Base-by-base conservation (phyloP, 2,888 invertebrate genomes). In the Venusia cambrica region DNA sequence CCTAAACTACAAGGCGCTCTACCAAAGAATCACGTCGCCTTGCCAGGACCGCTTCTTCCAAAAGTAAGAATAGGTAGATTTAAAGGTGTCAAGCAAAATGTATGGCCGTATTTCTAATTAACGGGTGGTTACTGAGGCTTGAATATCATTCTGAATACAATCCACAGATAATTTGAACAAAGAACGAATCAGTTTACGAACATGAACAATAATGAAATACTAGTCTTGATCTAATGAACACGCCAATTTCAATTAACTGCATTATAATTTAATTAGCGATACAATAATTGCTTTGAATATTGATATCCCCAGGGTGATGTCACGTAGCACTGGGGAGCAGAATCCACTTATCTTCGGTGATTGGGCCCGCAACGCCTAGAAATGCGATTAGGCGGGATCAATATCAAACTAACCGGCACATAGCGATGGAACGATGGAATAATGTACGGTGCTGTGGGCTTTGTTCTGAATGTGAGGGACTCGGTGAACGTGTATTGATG, bases 341-440 rank as follows among this genome's bases (percentile, higher is more conserved):
- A 80, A 80, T 72, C 73, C 62, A 72, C 73, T 81, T 79, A 79
- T 62, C 65, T 62, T 58, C 62, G 65, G 70, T 73, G 75, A 80
- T 78, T 75, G 77, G 70, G 56, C 66, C 59, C 73, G 71, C 74
- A 73, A 71, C 73, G 76, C 73, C 64, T 63, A 60, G 65, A 58
- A 73, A 79, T 71, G 59, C 57, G 69, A 79, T 78, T 77, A 78
- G 60, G 53, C 62, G 49, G 68, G 65, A 54, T 54, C 54, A 51
- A 54, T 54, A 54, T 47, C 49, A 42, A 45, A 40, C 40, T 40
- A 40, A 40, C 40, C 27, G 27, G 40, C 31, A 40, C 40, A 40
- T 39, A 29, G 35, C 19, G 31, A 30, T 26, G 24, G 39, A 15
- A 26, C 39, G 31, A 30, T 26, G 24, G 39, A 15, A 26, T 35